Conservation (phyloP, 2,113 vertebrate genomes). For the Barnardius zonarius region DNA sequence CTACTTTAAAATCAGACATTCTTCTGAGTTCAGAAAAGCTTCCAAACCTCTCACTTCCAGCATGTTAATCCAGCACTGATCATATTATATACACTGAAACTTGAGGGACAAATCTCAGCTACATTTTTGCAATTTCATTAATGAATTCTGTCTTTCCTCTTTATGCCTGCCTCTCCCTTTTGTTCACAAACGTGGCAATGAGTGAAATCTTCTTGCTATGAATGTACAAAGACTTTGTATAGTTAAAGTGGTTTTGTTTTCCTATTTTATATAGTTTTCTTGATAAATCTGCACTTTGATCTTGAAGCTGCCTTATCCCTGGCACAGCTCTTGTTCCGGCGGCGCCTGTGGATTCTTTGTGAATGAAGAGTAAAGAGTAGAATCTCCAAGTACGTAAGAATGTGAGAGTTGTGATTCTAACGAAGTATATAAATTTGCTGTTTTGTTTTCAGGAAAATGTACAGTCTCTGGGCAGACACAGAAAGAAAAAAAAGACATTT, state of each 20-base stretch:
- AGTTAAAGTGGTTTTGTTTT: not conserved
- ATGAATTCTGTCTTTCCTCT: not conserved
- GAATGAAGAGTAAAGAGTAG: not conserved
- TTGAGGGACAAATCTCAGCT: not conserved
- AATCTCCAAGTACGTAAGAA: not conserved
- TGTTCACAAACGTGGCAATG: not conserved
- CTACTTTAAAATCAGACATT: not conserved
- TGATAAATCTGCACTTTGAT: constrained; percentile 46
- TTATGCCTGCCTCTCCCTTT: not conserved
- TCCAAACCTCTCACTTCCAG: not conserved
- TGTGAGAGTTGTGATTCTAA: not conserved
- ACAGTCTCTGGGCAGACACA: not conserved
- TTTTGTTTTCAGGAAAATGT: not conserved
- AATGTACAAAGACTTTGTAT: not conserved
- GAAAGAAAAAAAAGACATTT: not conserved
- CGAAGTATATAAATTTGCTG: not conserved
- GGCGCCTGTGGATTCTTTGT: not conserved
- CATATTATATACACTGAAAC: not conserved
- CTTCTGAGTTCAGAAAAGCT: not conserved
- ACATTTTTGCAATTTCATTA: not conserved
- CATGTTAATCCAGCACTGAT: not conserved
- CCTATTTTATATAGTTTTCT: constrained; percentile 25
- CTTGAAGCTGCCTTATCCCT: constrained; percentile 5
- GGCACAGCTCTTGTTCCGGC: not conserved
- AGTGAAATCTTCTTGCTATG: constrained; percentile 19